Conservation (phyloP, 2,113 vertebrate genomes). For the Echinops telfairi region DNA sequence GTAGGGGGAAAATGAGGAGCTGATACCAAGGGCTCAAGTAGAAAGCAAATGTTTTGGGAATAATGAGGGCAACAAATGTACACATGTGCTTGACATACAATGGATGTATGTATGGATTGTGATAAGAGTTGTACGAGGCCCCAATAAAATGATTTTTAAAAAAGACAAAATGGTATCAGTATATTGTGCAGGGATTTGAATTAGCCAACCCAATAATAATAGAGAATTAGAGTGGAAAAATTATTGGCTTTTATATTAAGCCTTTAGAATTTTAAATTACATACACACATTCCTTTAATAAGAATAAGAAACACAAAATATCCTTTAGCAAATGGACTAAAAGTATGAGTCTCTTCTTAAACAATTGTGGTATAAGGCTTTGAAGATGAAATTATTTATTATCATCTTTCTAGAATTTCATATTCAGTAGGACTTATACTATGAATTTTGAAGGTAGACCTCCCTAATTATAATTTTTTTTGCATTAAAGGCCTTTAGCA, state of each 20-base stretch:
- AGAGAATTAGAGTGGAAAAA: background rate
- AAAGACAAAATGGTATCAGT: background rate
- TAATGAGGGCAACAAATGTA: too few relatives aligned
- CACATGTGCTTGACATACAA: too few relatives aligned
- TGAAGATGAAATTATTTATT: background rate
- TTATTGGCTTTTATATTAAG: background rate
- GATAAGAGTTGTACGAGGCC: too few relatives aligned
- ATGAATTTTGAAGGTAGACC: background rate
- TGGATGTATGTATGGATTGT: too few relatives aligned
- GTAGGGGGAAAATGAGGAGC: too few relatives aligned
- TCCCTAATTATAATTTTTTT: background rate
- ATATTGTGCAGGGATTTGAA: background rate
- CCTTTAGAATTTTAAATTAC: background rate
- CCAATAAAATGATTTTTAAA: background rate
- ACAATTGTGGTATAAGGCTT: background rate
- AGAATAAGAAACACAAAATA: slow-evolving; percentile 35
- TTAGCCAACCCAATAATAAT: background rate
- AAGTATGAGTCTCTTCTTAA: background rate
- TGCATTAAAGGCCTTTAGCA: background rate
- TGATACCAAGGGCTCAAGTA: too few relatives aligned
- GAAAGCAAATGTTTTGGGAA: too few relatives aligned
- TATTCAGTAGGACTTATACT: background rate
- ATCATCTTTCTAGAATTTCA: slow-evolving; percentile 32
- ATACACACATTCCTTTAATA: background rate
- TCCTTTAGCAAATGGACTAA: slow-evolving; percentile 1